Evolutionary conservation across 2,113 vertebrate genomes (phyloP).

Genomic region (Sinocyclocheilus rhinocerous): DNA sequence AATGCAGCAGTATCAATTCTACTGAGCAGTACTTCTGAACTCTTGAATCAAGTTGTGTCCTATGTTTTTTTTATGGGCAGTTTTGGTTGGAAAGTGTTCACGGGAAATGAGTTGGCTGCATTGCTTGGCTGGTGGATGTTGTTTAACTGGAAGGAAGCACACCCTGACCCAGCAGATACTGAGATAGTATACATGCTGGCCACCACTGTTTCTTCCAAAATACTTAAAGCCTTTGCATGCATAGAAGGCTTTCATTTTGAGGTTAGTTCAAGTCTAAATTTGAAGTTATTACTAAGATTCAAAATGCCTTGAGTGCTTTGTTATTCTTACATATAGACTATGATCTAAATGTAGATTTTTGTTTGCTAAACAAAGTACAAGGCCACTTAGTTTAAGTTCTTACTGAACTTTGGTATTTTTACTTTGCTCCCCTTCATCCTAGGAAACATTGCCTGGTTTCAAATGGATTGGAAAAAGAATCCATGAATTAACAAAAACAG

Average conservation of each 20-base stretch:
- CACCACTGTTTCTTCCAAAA: slow-evolving; percentile 92
- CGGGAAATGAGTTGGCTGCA: slow-evolving; percentile 90
- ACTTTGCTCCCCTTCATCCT: slow-evolving; percentile 51
- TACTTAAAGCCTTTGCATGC: slow-evolving; percentile 84
- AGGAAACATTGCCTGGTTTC: slow-evolving; percentile 97
- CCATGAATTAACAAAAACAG: slow-evolving; percentile 80
- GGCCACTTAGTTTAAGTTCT: not conserved
- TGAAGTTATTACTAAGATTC: not conserved
- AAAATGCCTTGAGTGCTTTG: not conserved
- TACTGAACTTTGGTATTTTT: slow-evolving; percentile 38
- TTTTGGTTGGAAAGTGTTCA: slow-evolving; percentile 89
- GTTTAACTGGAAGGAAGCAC: slow-evolving; percentile 81
- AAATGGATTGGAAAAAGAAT: slow-evolving; percentile 96
- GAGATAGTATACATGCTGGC: slow-evolving; percentile 86
- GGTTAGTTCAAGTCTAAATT: slow-evolving; percentile 66
- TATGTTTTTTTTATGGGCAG: slow-evolving; percentile 62
- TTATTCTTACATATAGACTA: not conserved
- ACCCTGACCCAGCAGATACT: slow-evolving; percentile 70
- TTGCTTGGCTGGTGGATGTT: slow-evolving; percentile 98
- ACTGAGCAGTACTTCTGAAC: not conserved
- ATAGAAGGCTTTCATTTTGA: slow-evolving; percentile 91
- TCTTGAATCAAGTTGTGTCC: not conserved
- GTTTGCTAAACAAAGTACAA: not conserved
- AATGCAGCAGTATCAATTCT: not conserved
- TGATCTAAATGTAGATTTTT: not conserved